phyloP scores from a whole-genome alignment of 1,140 invertebrate species.

The Bombus waltoni region DNA sequence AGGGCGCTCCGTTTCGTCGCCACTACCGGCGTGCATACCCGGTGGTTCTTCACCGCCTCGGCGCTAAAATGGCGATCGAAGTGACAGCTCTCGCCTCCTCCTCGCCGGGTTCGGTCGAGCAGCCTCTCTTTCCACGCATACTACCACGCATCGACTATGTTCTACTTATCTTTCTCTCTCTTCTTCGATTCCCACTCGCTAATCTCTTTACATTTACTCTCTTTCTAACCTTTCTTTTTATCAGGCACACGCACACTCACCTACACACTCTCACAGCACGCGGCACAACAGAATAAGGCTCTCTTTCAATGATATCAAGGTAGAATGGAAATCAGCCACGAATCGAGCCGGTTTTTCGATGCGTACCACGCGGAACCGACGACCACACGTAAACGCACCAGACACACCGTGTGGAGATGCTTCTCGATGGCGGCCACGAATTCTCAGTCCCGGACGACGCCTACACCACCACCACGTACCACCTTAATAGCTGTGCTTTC shows the following conservation, averaged over 20 bases:
- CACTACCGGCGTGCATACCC: conserved; percentile 77
- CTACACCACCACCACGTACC: conserved; percentile 68
- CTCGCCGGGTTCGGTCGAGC: conserved; percentile 44
- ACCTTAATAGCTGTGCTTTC: conserved; percentile 74
- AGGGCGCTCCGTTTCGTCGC: conserved; percentile 67
- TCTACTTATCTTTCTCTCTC: conserved; percentile 23
- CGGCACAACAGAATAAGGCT: conserved; percentile 47
- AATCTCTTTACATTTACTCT: conserved; percentile 15
- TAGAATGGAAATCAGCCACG: background rate
- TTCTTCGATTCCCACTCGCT: conserved; percentile 2
- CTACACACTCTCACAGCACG: conserved; percentile 42
- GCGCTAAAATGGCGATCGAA: conserved; percentile 82
- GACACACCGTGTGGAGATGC: conserved; percentile 32
- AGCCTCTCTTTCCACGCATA: conserved; percentile 35
- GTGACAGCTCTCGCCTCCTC: conserved; percentile 77
- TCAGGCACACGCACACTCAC: background rate
- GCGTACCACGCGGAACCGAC: conserved; percentile 47
- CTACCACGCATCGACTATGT: conserved; percentile 19
- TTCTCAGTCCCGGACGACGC: conserved; percentile 68
- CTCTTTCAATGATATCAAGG: conserved; percentile 4
- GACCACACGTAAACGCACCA: conserved; percentile 13
- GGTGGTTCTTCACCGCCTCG: conserved; percentile 63
- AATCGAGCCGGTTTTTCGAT: conserved; percentile 22
- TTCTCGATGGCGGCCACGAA: conserved; percentile 59
- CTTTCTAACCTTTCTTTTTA: conserved; percentile 35